A percentile compares a stretch with the other conserved stretches of the same genome.
These are phyloP conservation scores for Drosophila mulleri DNA, from an alignment of 2,888 invertebrate genomes.

Conservation along the genomic window DNA sequence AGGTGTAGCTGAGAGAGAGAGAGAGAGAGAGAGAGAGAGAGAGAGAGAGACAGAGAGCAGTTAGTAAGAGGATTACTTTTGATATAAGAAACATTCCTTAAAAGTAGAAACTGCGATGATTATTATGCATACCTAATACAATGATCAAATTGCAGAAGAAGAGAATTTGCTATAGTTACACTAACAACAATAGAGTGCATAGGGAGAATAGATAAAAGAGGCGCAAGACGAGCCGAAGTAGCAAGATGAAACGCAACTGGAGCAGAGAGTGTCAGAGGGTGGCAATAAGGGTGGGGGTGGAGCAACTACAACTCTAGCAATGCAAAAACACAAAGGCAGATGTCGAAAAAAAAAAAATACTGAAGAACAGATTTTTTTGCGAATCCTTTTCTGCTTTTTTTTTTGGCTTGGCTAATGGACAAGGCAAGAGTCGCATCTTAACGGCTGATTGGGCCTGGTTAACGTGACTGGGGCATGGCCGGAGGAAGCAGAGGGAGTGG, in stretches of 20 bases:
- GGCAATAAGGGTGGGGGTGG: not conserved
- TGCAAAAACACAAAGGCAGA: conserved; percentile 19
- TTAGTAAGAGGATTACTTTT: not conserved
- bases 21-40: no score
- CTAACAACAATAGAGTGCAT: not conserved
- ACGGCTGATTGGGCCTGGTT: conserved; percentile 66
- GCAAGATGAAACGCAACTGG: not conserved
- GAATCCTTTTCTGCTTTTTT: not conserved
- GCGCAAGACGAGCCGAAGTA: not conserved
- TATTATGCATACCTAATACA: not conserved
- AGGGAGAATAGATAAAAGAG: not conserved
- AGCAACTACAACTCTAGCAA: not conserved
- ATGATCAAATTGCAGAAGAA: not conserved
- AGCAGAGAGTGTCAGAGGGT: conserved; percentile 1
- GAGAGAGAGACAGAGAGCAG: no score
- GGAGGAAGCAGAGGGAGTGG: not conserved
- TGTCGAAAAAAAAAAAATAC: conserved; percentile 30
- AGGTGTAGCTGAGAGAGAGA: no score
- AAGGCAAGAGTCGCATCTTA: conserved; percentile 68
- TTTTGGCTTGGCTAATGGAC: conserved; percentile 58
- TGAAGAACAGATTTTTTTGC: conserved; percentile 41
- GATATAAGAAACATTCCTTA: not conserved
- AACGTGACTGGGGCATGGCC: conserved; percentile 44
- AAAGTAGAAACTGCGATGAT: not conserved
- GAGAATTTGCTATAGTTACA: not conserved